These are phyloP conservation scores for Channa maculata DNA, from an alignment of 2,113 vertebrate genomes.

Conservation along the genomic window DNA sequence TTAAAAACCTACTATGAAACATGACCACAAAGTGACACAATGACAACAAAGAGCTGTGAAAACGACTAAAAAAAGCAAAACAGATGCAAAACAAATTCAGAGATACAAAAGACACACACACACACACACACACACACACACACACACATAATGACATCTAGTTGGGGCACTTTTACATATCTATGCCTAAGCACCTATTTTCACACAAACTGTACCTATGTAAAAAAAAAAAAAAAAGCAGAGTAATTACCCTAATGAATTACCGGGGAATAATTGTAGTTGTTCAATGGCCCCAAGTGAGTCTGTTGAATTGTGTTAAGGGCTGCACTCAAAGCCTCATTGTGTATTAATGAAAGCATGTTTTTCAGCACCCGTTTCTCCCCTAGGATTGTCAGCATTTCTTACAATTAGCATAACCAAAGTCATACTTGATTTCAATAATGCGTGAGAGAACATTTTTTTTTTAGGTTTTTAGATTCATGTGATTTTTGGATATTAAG, in stretches of 20 bases:
- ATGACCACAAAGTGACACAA: background rate
- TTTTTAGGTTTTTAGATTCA: background rate
- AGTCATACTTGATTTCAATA: background rate
- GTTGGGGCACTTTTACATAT: background rate
- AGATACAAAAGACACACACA: background rate
- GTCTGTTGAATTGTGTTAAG: conserved; percentile 32
- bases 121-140: too few relatives aligned
- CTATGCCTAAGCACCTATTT: background rate
- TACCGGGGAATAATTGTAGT: conserved; percentile 15
- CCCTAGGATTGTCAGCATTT: conserved; percentile 16
- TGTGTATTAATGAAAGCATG: conserved; percentile 3
- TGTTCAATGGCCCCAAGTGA: background rate
- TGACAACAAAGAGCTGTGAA: background rate
- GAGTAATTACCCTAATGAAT: conserved; percentile 23
- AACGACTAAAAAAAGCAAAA: background rate
- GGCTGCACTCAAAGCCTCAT: background rate
- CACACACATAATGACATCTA: too few relatives aligned
- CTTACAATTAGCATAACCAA: conserved; percentile 4
- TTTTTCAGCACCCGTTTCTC: background rate
- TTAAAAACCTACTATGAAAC: too few relatives aligned
- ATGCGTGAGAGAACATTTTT: background rate
- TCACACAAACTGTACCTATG: background rate
- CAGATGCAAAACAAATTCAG: background rate
- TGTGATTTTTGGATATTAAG: background rate
- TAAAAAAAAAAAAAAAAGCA: background rate